Evolutionary conservation across 2,888 invertebrate species (phyloP).

Genomic region (Strigamia transsilvanica): DNA sequence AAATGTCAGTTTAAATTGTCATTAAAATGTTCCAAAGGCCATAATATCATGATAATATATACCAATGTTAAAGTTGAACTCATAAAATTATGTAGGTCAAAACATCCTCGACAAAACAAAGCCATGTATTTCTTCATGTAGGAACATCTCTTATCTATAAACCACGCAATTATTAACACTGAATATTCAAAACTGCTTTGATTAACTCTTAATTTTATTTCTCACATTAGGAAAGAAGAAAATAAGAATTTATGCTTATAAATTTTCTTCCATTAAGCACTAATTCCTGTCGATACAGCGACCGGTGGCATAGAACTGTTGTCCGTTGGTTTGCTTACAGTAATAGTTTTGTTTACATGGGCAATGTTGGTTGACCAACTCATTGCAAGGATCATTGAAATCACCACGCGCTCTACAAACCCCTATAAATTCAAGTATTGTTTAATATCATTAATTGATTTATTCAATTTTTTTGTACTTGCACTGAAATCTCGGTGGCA

Average conservation of each 20-base stretch:
- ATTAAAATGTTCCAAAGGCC: not conserved
- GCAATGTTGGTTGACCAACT: slow-evolving; percentile 12
- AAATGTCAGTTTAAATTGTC: not conserved
- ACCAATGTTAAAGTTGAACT: slow-evolving; percentile 10
- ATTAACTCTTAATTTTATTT: too few species aligned
- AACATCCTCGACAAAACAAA: slow-evolving; percentile 8
- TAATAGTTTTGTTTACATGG: slow-evolving; percentile 1
- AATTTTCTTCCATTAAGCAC: not conserved
- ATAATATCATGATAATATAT: not conserved
- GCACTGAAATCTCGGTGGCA: not conserved
- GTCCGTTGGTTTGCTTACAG: not conserved
- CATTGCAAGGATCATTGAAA: slow-evolving; percentile 19
- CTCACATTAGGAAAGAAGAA: too few species aligned
- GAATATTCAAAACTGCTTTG: too few species aligned
- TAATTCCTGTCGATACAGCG: not conserved
- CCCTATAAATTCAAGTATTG: not conserved
- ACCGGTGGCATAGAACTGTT: not conserved
- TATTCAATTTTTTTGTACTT: not conserved
- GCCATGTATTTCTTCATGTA: not conserved
- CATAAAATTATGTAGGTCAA: slow-evolving; percentile 23
- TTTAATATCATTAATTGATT: not conserved
- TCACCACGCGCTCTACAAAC: slow-evolving; percentile 22
- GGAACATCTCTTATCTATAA: not conserved
- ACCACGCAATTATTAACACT: too few species aligned
- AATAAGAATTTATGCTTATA: too few species aligned